Evolutionary conservation across 2,888 invertebrate genomes (phyloP).

Genomic region (Eutolmus rufibarbis): DNA sequence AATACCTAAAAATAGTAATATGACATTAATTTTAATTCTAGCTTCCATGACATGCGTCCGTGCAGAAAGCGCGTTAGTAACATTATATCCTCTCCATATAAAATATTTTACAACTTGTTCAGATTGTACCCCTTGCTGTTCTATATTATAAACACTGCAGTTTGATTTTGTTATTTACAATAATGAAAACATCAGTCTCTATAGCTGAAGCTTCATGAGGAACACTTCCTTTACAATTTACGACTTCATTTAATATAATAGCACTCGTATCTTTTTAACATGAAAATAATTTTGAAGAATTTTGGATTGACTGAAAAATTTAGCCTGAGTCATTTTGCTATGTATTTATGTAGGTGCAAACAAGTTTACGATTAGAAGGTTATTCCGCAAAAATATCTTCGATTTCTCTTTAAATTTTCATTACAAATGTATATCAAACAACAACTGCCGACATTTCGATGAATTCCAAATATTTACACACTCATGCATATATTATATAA

Average conservation of each 20-base stretch:
- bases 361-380: too few species aligned
- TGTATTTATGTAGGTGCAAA: too few species aligned
- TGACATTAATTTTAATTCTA: too few species aligned
- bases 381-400: too few species aligned
- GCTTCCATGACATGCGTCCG: too few species aligned
- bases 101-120: neutral
- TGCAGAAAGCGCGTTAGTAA: too few species aligned
- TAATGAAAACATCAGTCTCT: neutral
- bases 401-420: too few species aligned
- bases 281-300: neutral
- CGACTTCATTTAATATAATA: neutral
- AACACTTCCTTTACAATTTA: neutral
- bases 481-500: too few species aligned
- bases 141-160: neutral
- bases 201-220: neutral
- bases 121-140: neutral
- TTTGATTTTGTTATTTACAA: neutral
- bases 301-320: neutral
- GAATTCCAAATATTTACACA: too few species aligned
- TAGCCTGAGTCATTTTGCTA: too few species aligned
- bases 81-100: neutral
- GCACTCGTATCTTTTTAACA: neutral
- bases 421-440: too few species aligned
- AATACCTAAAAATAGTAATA: neutral
- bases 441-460: too few species aligned